Conservation (phyloP, 2,888 invertebrate species). For the Liodrosophila aerea region DNA sequence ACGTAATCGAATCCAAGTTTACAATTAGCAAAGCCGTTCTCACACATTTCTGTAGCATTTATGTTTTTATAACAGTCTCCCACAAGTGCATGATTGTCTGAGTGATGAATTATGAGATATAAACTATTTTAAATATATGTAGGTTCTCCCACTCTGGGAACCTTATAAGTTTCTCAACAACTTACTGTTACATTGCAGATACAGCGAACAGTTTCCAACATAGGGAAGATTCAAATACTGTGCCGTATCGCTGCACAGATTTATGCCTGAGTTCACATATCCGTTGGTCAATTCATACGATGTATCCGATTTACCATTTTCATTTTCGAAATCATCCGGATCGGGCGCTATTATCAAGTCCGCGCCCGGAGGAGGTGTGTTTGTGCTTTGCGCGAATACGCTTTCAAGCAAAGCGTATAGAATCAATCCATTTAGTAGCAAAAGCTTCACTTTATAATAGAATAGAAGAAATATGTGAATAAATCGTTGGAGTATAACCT, state of each 20-base stretch:
- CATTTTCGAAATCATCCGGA: neutral
- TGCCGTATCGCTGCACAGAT: conserved; percentile 54
- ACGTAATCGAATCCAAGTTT: conserved; percentile 35
- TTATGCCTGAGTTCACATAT: conserved; percentile 22
- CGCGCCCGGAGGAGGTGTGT: neutral
- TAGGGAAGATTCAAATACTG: conserved; percentile 54
- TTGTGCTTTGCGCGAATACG: neutral
- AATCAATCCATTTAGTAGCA: conserved; percentile 25
- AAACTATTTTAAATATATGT: too few relatives aligned
- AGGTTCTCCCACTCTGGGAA: too few relatives aligned
- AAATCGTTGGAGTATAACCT: neutral
- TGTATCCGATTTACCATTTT: neutral
- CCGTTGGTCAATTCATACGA: neutral
- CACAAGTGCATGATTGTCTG: neutral
- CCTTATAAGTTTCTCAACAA: too few relatives aligned
- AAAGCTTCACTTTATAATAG: conserved; percentile 31
- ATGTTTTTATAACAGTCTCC: conserved; percentile 39
- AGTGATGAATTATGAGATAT: neutral
- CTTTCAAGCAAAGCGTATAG: conserved; percentile 23
- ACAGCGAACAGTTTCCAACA: conserved; percentile 51
- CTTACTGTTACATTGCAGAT: conserved; percentile 56
- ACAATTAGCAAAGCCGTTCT: neutral
- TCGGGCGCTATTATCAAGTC: conserved; percentile 38
- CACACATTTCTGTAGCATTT: neutral
- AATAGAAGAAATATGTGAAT: neutral